phyloP scores from a whole-genome alignment of 2,113 vertebrate species.

The Columba janthina region DNA sequence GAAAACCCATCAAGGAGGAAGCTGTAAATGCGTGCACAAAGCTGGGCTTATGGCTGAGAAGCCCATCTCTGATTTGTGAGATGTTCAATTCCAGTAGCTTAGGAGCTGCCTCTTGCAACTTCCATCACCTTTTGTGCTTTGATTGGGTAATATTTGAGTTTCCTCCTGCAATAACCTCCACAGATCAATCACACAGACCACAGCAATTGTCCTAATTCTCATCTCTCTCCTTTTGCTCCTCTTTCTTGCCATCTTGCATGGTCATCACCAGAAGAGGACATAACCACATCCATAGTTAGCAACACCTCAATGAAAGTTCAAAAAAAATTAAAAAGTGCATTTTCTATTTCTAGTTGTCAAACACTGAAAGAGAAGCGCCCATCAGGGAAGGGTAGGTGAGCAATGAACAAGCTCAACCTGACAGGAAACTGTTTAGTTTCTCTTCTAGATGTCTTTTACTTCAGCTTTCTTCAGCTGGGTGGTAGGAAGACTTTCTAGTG shows the following conservation, averaged over 20 bases:
- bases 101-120: background rate
- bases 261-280: background rate
- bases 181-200: background rate
- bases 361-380: background rate
- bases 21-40: background rate
- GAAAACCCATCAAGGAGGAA: background rate
- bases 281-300: background rate
- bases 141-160: background rate
- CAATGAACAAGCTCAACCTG: background rate
- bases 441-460: background rate
- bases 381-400: background rate
- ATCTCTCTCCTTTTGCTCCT: background rate
- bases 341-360: background rate
- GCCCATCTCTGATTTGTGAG: background rate
- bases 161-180: background rate
- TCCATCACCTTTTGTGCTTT: background rate
- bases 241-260: fast-evolving
- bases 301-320: background rate
- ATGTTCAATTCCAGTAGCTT: background rate
- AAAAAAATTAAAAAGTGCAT: background rate
- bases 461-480: background rate
- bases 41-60: background rate
- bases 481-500: too few relatives aligned
- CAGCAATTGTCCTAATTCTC: background rate
- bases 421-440: background rate